phyloP scores from a whole-genome alignment of 2,888 invertebrate genomes.

The Myathropa florea region DNA sequence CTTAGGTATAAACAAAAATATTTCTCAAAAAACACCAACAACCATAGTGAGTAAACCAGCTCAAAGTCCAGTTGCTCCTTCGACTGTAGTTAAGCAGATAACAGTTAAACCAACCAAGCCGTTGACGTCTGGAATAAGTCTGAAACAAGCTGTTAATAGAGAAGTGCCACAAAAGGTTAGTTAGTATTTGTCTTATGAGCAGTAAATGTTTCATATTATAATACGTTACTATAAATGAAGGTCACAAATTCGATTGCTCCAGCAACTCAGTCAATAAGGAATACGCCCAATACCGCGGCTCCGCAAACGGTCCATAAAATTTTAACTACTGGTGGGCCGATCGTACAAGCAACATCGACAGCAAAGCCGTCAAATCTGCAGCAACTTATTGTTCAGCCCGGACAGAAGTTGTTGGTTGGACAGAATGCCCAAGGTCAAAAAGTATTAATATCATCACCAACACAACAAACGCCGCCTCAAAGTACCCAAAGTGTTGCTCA shows the following conservation, averaged over 20 bases:
- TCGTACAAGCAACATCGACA: constrained; percentile 55
- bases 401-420: constrained; percentile 79
- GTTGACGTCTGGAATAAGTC: constrained; percentile 16
- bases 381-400: constrained; percentile 78
- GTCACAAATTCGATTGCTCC: constrained; percentile 57
- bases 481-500: constrained; percentile 52
- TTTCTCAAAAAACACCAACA: constrained; percentile 22
- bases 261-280: constrained; percentile 50
- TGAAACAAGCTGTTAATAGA: constrained; percentile 69
- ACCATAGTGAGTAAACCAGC: constrained; percentile 31
- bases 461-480: constrained; percentile 56
- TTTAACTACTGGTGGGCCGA: constrained; percentile 71
- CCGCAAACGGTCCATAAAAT: constrained; percentile 74
- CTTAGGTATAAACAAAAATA: constrained; percentile 39
- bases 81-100: constrained; percentile 76
- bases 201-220: background rate
- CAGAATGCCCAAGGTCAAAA: constrained; percentile 80
- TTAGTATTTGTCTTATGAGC: constrained; percentile 11
- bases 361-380: constrained; percentile 75
- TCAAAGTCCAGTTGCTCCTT: constrained; percentile 36
- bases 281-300: constrained; percentile 66
- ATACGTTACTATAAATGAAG: constrained; percentile 13
- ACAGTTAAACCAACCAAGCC: constrained; percentile 77
- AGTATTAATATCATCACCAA: constrained; percentile 78
- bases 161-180: constrained; percentile 75